Conservation (phyloP, 2,797 vertebrate species). For the Chiroxiphia lanceolata region DNA sequence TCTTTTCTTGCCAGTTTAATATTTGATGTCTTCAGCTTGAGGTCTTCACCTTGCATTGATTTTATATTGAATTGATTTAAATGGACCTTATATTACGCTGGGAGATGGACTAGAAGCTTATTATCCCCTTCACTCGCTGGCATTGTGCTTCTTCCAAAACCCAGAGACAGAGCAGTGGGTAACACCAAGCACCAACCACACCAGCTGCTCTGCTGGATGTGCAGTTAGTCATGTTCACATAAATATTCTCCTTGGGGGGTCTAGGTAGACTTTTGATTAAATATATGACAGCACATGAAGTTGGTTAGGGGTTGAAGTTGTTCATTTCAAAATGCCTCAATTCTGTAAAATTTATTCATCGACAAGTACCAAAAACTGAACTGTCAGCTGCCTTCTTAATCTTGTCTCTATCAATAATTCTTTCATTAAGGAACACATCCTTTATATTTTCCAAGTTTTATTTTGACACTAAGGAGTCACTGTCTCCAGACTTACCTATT, state of each 20-base stretch:
- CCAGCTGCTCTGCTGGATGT: not conserved
- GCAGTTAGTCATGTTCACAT: not conserved
- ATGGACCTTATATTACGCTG: not conserved
- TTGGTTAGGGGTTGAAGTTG: not conserved
- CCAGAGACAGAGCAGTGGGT: not conserved
- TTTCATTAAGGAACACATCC: not conserved
- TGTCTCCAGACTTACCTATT: not conserved
- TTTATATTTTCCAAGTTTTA: not conserved
- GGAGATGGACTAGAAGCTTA: not conserved
- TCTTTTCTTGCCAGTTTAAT: not conserved
- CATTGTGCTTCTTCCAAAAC: not conserved
- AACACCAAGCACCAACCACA: not conserved
- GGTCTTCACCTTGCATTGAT: not conserved
- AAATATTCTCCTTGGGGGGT: not conserved
- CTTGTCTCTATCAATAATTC: not conserved
- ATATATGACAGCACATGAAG: not conserved
- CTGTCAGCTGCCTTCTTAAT: not conserved
- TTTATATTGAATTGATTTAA: not conserved
- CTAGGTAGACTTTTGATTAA: not conserved
- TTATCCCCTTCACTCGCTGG: not conserved
- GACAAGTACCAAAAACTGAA: not conserved
- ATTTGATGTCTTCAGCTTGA: not conserved
- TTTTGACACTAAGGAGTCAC: not conserved
- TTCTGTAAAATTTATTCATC: not conserved
- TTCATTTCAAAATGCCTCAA: not conserved